These are phyloP conservation scores for Chelonus formosanus DNA, from an alignment of 2,888 invertebrate genomes.

Conservation along the genomic window DNA sequence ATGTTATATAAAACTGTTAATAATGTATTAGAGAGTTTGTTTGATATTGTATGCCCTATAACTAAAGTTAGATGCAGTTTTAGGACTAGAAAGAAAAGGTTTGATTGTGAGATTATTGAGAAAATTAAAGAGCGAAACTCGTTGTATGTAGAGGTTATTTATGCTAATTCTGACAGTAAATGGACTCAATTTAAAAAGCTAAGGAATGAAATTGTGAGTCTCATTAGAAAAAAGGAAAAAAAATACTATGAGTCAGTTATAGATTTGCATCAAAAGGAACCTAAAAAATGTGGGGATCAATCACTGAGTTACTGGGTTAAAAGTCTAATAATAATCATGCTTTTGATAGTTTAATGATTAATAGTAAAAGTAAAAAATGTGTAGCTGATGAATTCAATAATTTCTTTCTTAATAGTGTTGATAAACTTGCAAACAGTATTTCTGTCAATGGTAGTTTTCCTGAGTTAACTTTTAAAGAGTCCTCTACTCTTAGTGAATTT, in stretches of 20 bases:
- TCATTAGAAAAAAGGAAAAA: background rate
- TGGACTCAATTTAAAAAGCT: background rate
- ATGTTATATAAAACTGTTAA: too few species aligned
- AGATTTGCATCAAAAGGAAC: background rate
- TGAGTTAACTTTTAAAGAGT: background rate
- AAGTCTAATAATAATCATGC: too few species aligned
- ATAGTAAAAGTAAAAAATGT: background rate
- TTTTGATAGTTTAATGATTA: background rate
- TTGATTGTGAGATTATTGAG: slow-evolving; percentile 2
- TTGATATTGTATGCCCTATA: background rate
- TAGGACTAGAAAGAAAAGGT: background rate
- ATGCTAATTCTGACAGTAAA: background rate
- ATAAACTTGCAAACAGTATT: background rate
- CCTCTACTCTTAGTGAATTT: too few species aligned
- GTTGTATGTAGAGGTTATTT: background rate
- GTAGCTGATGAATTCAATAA: slow-evolving; percentile 2
- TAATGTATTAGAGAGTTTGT: too few species aligned
- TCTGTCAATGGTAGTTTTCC: background rate
- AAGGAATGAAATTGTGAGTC: background rate
- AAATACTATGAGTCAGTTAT: background rate
- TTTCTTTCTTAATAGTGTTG: slow-evolving; percentile 16
- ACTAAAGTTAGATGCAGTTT: background rate
- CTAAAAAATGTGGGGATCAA: background rate
- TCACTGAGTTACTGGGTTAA: background rate
- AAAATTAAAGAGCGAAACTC: slow-evolving; percentile 10